phyloP scores from a whole-genome alignment of 2,113 vertebrate species.

The Pollachius pollachius region DNA sequence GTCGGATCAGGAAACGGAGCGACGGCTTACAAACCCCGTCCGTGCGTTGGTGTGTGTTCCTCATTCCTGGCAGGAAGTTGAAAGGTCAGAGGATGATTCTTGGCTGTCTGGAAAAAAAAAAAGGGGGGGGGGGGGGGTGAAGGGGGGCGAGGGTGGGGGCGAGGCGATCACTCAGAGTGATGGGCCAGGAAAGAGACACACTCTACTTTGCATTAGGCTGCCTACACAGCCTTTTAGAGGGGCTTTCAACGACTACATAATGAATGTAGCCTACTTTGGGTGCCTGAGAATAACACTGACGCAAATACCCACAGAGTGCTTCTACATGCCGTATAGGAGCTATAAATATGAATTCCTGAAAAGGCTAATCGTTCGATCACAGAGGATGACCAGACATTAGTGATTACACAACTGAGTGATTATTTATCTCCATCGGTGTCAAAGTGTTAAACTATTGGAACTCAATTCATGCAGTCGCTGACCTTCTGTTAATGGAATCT shows the following conservation, averaged over 20 bases:
- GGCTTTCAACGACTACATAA: conserved; percentile 11
- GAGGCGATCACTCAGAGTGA: conserved; percentile 1
- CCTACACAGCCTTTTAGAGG: conserved; percentile 23
- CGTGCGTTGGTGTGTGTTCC: conserved; percentile 50
- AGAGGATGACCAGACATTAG: too few species aligned
- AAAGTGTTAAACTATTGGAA: too few species aligned
- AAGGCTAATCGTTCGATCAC: too few species aligned
- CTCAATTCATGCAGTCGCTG: too few species aligned
- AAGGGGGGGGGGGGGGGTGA: not conserved
- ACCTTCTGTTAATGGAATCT: not conserved
- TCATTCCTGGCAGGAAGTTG: conserved; percentile 48
- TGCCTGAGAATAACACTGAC: too few species aligned
- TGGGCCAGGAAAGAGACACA: conserved; percentile 18
- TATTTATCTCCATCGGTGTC: too few species aligned
- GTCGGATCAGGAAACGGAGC: conserved; percentile 65
- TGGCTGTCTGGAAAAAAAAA: not conserved
- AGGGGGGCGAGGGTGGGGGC: not conserved
- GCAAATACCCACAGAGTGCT: too few species aligned
- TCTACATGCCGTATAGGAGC: too few species aligned
- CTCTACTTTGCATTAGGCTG: conserved; percentile 5
- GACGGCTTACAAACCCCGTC: conserved; percentile 55
- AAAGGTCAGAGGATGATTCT: conserved; percentile 35
- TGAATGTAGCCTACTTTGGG: too few species aligned
- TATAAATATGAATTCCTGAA: too few species aligned
- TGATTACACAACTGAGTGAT: too few species aligned